Evolutionary conservation across 92 coral and sea anemone species (phyloP).

Genomic region (Umimayanthus chanpuru): DNA sequence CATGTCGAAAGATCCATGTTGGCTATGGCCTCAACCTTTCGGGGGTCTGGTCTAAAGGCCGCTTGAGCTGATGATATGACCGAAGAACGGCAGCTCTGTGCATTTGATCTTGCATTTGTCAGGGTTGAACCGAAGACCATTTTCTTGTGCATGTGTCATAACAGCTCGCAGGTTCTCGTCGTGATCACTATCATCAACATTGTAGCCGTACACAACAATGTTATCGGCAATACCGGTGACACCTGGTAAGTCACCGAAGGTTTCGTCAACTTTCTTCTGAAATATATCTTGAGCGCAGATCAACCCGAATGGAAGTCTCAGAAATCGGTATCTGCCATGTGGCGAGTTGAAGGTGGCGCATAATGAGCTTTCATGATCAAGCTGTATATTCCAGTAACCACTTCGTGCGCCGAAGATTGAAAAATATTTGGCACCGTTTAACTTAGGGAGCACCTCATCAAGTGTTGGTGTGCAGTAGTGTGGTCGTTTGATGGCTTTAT

Average conservation of each 20-base stretch:
- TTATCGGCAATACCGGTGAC: conserved; percentile 66
- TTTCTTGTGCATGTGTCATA: conserved; percentile 63
- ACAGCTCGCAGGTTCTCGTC: conserved; percentile 66
- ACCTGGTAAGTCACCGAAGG: conserved; percentile 61
- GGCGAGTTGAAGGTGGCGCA: conserved; percentile 54
- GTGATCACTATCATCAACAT: conserved; percentile 45
- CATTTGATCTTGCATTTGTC: conserved; percentile 75
- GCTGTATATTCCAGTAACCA: conserved; percentile 65
- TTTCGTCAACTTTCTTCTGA: conserved; percentile 66
- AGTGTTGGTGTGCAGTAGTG: conserved; percentile 59
- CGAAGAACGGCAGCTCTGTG: conserved; percentile 71
- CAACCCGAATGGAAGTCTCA: conserved; percentile 38
- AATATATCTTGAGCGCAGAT: conserved; percentile 62
- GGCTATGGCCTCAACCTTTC: conserved; percentile 61
- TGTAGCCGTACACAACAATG: conserved; percentile 48
- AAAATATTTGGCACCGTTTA: conserved; percentile 58
- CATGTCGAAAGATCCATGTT: conserved; percentile 72
- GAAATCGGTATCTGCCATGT: conserved; percentile 33
- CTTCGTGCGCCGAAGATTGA: conserved; percentile 63
- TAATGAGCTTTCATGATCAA: conserved; percentile 56
- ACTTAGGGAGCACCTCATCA: conserved; percentile 46
- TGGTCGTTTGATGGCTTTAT: conserved; percentile 59
- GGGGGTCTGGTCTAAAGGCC: conserved; percentile 70
- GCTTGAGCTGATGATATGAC: conserved; percentile 65
- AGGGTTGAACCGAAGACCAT: conserved; percentile 71